These are phyloP conservation scores for Huso huso DNA, from an alignment of 2,797 vertebrate species.

Conservation along the genomic window DNA sequence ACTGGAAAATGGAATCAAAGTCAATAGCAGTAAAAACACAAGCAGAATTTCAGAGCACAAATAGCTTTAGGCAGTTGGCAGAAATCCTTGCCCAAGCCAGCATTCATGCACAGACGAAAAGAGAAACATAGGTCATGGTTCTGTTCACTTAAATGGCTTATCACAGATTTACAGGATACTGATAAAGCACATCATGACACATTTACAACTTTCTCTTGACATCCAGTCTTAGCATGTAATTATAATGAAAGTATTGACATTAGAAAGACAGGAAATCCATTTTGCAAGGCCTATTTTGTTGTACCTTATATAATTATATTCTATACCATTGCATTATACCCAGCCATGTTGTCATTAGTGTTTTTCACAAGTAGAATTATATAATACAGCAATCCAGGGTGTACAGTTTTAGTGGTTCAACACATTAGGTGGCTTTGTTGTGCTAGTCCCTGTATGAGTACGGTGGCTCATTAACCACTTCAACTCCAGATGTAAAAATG, in stretches of 20 bases:
- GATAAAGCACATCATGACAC: background rate
- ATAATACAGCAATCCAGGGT: too few species aligned
- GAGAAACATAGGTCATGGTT: constrained; percentile 1
- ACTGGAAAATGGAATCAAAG: constrained; percentile 16
- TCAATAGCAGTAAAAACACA: background rate
- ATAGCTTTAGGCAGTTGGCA: constrained; percentile 23
- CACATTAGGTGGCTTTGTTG: too few species aligned
- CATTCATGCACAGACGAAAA: background rate
- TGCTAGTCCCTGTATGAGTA: too few species aligned
- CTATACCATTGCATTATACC: background rate
- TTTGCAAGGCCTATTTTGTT: background rate
- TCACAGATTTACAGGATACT: constrained; percentile 13
- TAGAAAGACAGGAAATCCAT: background rate
- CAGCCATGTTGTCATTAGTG: background rate
- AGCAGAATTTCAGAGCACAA: constrained; percentile 6
- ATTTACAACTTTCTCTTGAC: constrained; percentile 2
- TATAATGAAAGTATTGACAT: constrained; percentile 23
- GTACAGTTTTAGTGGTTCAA: too few species aligned
- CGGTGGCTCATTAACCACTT: too few species aligned
- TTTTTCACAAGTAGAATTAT: background rate
- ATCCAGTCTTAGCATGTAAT: constrained; percentile 19
- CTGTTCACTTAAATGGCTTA: constrained; percentile 6
- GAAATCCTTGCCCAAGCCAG: constrained; percentile 16
- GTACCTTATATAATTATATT: background rate
- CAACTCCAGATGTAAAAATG: too few species aligned